These are phyloP conservation scores for Melanocharis versteri DNA, from an alignment of 2,113 vertebrate genomes.

Conservation along the genomic window DNA sequence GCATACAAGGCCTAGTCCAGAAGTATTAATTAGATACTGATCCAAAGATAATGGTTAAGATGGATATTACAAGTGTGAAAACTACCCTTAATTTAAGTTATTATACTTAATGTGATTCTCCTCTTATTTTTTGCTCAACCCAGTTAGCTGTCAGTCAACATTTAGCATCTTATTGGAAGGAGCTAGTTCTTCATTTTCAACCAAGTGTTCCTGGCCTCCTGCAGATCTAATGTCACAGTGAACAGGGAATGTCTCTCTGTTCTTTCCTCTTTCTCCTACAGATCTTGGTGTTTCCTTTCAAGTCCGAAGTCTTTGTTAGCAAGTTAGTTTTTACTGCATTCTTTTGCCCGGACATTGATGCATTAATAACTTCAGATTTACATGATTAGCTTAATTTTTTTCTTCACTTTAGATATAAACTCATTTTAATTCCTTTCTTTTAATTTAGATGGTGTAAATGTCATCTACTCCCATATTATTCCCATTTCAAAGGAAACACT, in stretches of 20 bases:
- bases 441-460: neutral
- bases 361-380: neutral
- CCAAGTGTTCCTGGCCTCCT: neutral
- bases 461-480: neutral
- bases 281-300: neutral
- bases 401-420: neutral
- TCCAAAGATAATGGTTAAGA: neutral
- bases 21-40: constrained; percentile 4
- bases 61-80: neutral
- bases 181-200: neutral
- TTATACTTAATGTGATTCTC: neutral
- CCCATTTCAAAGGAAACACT: neutral
- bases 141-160: neutral
- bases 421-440: constrained; percentile 17
- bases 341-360: neutral
- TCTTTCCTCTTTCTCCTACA: neutral
- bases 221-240: neutral
- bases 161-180: neutral
- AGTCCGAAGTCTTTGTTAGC: neutral
- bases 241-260: neutral
- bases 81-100: neutral
- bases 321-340: neutral
- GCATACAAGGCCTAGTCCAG: neutral
- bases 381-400: neutral
- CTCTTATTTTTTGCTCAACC: neutral